Evolutionary conservation across 1,140 invertebrate species (phyloP).

Genomic region (Cyphomyrmex costatus): DNA sequence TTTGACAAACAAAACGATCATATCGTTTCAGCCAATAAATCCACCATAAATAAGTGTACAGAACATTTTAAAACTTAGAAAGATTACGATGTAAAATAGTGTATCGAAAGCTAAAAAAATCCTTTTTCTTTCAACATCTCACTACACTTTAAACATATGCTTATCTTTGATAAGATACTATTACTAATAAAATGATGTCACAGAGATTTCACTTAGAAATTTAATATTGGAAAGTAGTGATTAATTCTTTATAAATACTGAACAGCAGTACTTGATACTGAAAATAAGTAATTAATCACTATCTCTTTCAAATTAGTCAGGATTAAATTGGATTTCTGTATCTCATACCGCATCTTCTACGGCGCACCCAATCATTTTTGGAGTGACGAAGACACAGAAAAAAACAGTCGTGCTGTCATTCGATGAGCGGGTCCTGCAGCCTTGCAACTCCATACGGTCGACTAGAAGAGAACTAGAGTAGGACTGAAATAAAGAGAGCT

Average conservation of each 20-base stretch:
- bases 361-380: conserved; percentile 53
- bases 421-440: conserved; percentile 16
- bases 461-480: conserved; percentile 36
- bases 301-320: too few relatives aligned
- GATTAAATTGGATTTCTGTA: neutral
- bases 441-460: conserved; percentile 68
- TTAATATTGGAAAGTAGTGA: too few relatives aligned
- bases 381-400: neutral
- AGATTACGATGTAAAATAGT: neutral
- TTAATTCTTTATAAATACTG: too few relatives aligned
- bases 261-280: too few relatives aligned
- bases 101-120: neutral
- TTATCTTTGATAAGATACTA: neutral
- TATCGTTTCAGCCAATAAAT: conserved; percentile 8
- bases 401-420: conserved; percentile 45
- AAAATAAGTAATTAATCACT: too few relatives aligned
- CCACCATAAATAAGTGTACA: neutral
- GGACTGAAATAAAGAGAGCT: conserved; percentile 20
- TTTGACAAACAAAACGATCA: neutral
- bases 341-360: neutral
- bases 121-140: neutral
- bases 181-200: neutral
- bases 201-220: too few relatives aligned
- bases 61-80: neutral
- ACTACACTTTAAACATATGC: neutral